phyloP scores from a whole-genome alignment of 1,140 invertebrate genomes.

The Potamilus streckersoni region DNA sequence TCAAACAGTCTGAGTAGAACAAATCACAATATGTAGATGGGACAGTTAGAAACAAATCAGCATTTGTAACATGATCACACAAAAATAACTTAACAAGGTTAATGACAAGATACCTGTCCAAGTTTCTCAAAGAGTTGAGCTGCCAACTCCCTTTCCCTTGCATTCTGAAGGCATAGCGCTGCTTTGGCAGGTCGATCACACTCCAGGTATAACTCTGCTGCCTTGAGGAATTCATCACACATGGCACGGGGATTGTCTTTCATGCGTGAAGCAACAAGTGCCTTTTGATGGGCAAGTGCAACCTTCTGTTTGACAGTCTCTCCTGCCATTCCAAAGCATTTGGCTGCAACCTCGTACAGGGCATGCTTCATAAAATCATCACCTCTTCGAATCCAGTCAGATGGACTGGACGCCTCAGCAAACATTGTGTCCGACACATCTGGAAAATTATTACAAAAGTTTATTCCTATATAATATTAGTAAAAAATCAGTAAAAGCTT shows the following conservation, averaged over 20 bases:
- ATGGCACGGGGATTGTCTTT: slow-evolving; percentile 45
- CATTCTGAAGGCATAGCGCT: slow-evolving; percentile 55
- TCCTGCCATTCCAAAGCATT: slow-evolving; percentile 51
- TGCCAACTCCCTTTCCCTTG: slow-evolving; percentile 45
- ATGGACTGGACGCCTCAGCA: slow-evolving; percentile 50
- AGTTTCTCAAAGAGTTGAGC: slow-evolving; percentile 55
- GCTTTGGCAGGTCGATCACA: slow-evolving; percentile 46
- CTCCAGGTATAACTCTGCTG: slow-evolving; percentile 50
- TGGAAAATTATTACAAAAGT: slow-evolving; percentile 9
- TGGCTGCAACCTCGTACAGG: slow-evolving; percentile 57
- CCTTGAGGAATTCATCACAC: slow-evolving; percentile 52
- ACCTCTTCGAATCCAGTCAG: slow-evolving; percentile 55
- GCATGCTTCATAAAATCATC: slow-evolving; percentile 57
- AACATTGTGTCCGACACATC: slow-evolving; percentile 45
- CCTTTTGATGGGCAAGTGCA: slow-evolving; percentile 52
- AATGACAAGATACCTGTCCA: slow-evolving; percentile 39
- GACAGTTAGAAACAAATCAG: too few relatives aligned
- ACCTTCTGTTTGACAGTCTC: slow-evolving; percentile 42
- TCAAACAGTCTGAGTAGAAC: too few relatives aligned
- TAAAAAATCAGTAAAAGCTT: neutral
- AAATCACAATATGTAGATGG: too few relatives aligned
- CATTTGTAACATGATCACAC: too few relatives aligned
- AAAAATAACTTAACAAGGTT: too few relatives aligned
- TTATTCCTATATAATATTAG: neutral
- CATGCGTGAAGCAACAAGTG: slow-evolving; percentile 37